Percentiles rank a stretch among this genome's conserved stretches.
phyloP scores from a whole-genome alignment of 2,797 vertebrate species.

The Sebastes nivosus region DNA sequence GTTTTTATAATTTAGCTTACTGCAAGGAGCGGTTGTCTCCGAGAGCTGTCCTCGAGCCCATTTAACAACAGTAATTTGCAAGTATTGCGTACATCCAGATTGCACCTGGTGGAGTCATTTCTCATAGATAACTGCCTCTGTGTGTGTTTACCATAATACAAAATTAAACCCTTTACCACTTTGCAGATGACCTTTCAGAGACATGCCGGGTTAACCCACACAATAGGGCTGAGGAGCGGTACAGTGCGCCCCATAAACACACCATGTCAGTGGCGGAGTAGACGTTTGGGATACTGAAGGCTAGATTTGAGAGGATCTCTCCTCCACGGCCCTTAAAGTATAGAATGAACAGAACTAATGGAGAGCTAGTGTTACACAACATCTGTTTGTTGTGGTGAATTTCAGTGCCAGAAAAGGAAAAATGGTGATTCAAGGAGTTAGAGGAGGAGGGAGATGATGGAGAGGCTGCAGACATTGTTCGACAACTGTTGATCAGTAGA shows the following conservation, averaged over 20 bases:
- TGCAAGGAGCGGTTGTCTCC: background rate
- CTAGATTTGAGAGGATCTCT: background rate
- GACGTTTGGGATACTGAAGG: background rate
- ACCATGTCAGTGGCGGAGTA: background rate
- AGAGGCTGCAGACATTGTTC: background rate
- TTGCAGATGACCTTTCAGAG: background rate
- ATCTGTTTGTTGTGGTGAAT: background rate
- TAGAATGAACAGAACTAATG: slow-evolving; percentile 5
- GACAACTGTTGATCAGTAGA: background rate
- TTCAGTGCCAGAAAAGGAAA: background rate
- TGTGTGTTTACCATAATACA: background rate
- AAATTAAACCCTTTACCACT: background rate
- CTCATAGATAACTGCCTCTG: background rate
- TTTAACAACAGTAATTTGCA: slow-evolving; percentile 15
- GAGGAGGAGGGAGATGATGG: background rate
- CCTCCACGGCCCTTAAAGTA: background rate
- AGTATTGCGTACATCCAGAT: background rate
- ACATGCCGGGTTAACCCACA: background rate
- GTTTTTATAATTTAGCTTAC: slow-evolving; percentile 17
- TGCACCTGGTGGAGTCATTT: background rate
- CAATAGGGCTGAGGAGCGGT: background rate
- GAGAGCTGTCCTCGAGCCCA: background rate
- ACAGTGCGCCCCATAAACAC: background rate
- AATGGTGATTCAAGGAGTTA: background rate
- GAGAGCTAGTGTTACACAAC: background rate